Evolutionary conservation across 2,888 invertebrate genomes (phyloP).

Genomic region (Lacanobia wlatinum): DNA sequence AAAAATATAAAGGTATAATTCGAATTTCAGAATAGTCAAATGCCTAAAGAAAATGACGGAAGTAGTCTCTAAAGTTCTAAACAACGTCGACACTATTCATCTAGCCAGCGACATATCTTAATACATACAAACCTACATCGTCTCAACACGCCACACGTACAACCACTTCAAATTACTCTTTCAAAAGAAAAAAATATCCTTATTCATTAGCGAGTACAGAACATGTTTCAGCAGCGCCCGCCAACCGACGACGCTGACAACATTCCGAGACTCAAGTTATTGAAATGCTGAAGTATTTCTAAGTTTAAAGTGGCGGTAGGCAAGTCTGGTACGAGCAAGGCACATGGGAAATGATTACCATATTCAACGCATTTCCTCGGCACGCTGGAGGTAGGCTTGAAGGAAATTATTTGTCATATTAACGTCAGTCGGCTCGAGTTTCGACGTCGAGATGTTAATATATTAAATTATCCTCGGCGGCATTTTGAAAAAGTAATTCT

Average conservation of each 20-base stretch:
- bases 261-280: slow-evolving; percentile 56
- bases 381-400: slow-evolving; percentile 81
- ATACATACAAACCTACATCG: not conserved
- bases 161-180: slow-evolving; percentile 20
- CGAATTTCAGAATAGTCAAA: not conserved
- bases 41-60: slow-evolving; percentile 1
- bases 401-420: slow-evolving; percentile 90
- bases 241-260: slow-evolving; percentile 41
- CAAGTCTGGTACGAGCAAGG: slow-evolving; percentile 72
- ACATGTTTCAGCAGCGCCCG: slow-evolving; percentile 33
- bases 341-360: slow-evolving; percentile 87
- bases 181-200: slow-evolving; percentile 41
- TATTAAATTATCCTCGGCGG: slow-evolving; percentile 84
- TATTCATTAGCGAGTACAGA: slow-evolving; percentile 44
- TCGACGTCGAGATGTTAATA: slow-evolving; percentile 84
- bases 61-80: slow-evolving; percentile 2
- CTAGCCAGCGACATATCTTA: not conserved
- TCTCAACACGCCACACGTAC: slow-evolving; percentile 10
- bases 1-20: not conserved
- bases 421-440: slow-evolving; percentile 86
- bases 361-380: slow-evolving; percentile 86
- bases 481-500: slow-evolving; percentile 75
- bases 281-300: slow-evolving; percentile 78
- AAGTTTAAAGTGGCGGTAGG: slow-evolving; percentile 80
- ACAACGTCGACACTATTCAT: slow-evolving; percentile 3